Evolutionary conservation across 2,113 vertebrate species (phyloP), one percentile per base, ranked within the genome.

Genomic region (Ascaphus truei): DNA sequence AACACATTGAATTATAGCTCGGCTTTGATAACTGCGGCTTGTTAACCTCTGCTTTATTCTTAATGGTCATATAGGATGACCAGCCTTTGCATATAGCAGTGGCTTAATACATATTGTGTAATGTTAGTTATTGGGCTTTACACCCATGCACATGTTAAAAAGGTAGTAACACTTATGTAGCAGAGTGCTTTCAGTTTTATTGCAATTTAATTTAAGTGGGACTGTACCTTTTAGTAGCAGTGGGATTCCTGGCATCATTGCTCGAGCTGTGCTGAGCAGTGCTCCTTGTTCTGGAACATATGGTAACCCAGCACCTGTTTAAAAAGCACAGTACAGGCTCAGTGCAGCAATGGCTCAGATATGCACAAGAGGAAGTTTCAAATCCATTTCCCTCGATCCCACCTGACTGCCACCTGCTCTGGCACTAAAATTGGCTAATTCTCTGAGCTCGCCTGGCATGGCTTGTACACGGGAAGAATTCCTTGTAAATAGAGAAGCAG

Each of bases 341-440:
- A 75, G 72, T 72, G 67, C 74, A 68, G 74, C 55, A 76, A 74
- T 77, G 58, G 62, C 77, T 62, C 71, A 80, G 82, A 78, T 79
- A 1, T 13, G 76, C 77, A 77, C 77, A 18, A 79, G 81, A 81
- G 82, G 82, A 82, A 80, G 80, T 80, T 75, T 84, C 74, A 76
- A 71, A 52, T 78, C 66, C 78, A 73, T 69, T 79, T 79, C 77
- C 73, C 82, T 68, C 57, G 16, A 61, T 85, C 84, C 90, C 86
- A 88, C 87, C 89, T 88, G 85, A 79, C 81, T 76, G 83, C 88
- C 93, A 93, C 91, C 92, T 94, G 92, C 87, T 92, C 85, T 79
- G 79, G 75, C 81, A 78, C 89, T 85, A 84, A 88, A 87, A 88
- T 89, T 88, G 83, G 81, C 78, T 61, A 3, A 0, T 66, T 76